Evolutionary conservation across 2,113 vertebrate species (phyloP), one percentile per base, ranked within the genome.

Genomic region (Sylvia atricapilla): DNA sequence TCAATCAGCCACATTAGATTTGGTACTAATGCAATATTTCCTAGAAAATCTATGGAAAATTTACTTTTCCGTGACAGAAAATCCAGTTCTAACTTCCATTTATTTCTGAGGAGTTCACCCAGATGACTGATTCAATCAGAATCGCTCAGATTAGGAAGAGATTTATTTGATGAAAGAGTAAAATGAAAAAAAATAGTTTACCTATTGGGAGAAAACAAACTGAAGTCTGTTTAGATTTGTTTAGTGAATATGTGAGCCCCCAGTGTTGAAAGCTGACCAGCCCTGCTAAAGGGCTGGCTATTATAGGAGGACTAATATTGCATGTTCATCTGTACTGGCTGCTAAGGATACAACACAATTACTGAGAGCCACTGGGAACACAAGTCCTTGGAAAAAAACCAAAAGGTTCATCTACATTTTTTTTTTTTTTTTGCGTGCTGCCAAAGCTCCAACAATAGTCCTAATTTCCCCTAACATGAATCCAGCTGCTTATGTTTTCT

Each of bases 401-500:
- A 43, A 69, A 80, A n/a, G 9, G 13, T 56, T 90, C 33, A 63
- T 60, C 84, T 68, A 31, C 66, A 31, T 89, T 75, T 91, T 75
- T 69, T 47, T 87, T 89, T 75, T 91, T 75, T 69, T 47, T 87
- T 81, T 88, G 44, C 7, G 0, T 53, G 63, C 63, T 77, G 72
- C 41, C 85, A 83, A 88, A 90, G 73, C 52, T 73, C 12, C 60
- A 79, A 28, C 73, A 81, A 66, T 15, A 85, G 67, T 46, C 60
- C 46, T 76, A 37, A 92, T 75, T 91, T 89, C 47, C 81, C 64
- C 24, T 60, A 84, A 81, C 28, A 82, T 75, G 6, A 90, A 94
- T 92, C 80, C 64, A 91, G 73, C 56, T 75, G 62, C 81, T 92
- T 93, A 84, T 84, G 66, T 94, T 95, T 95, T 95, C 93, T 94